Evolutionary conservation across 2,888 invertebrate genomes (phyloP).

Genomic region (Xiphydria camelus): DNA sequence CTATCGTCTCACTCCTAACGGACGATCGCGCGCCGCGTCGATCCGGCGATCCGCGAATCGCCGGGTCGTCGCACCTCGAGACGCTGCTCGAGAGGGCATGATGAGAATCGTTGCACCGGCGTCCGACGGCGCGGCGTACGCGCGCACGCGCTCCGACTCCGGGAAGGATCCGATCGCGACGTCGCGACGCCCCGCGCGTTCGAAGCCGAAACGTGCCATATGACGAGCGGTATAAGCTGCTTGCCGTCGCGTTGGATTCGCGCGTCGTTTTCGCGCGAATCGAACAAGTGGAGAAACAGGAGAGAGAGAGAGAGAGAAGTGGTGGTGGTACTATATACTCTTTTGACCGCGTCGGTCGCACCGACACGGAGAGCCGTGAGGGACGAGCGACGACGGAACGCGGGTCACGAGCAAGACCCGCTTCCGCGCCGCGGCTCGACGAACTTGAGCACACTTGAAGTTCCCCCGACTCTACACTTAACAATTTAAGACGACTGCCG

Average conservation of each 20-base stretch:
- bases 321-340: too few species aligned
- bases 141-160: too few species aligned
- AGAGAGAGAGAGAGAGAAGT: too few species aligned
- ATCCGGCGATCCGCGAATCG: neutral
- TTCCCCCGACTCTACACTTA: slow-evolving; percentile 4
- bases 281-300: slow-evolving; percentile 22
- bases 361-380: slow-evolving; percentile 16
- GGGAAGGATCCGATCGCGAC: slow-evolving; percentile 2
- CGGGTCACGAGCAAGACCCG: slow-evolving; percentile 25
- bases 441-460: slow-evolving; percentile 25
- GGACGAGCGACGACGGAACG: too few species aligned
- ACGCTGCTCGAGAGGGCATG: too few species aligned
- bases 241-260: slow-evolving; percentile 22
- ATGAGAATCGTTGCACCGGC: neutral
- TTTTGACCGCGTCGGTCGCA: too few species aligned
- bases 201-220: slow-evolving; percentile 55
- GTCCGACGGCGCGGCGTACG: neutral
- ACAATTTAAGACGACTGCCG: neutral
- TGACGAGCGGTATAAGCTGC: slow-evolving; percentile 12
- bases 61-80: neutral
- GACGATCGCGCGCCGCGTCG: neutral
- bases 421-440: slow-evolving; percentile 38
- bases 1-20: too few species aligned
- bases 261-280: slow-evolving; percentile 27
- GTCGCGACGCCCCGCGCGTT: slow-evolving; percentile 26